Conservation (phyloP, 1,140 invertebrate species). For the Planococcus citri region DNA sequence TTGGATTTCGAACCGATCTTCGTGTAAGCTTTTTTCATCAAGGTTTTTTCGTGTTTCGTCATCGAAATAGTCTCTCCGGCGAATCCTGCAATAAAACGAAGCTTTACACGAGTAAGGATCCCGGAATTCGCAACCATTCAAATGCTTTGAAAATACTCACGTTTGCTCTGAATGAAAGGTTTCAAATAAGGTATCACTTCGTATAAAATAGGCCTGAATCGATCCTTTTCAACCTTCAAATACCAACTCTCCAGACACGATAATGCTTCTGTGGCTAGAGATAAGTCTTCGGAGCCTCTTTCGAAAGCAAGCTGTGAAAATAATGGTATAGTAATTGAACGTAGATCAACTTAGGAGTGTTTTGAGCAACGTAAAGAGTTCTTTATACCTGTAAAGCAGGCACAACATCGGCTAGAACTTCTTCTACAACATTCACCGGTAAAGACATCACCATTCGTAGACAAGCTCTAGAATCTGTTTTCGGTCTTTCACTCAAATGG, state of each 20-base stretch:
- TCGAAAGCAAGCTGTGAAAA: neutral
- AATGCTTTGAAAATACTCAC: neutral
- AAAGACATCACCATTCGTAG: neutral
- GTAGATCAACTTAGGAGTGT: neutral
- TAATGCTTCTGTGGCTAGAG: neutral
- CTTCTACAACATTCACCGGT: neutral
- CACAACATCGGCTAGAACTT: neutral
- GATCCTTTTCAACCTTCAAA: neutral
- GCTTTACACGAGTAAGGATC: neutral
- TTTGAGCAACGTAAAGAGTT: neutral
- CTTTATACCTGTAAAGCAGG: neutral
- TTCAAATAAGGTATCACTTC: neutral
- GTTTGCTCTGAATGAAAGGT: neutral
- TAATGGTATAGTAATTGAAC: neutral
- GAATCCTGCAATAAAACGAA: neutral
- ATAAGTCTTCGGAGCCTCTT: neutral
- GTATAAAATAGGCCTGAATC: neutral
- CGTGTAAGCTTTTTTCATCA: neutral
- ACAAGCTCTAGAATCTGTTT: neutral
- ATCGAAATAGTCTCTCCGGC: neutral
- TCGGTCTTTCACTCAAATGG: neutral
- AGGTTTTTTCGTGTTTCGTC: neutral
- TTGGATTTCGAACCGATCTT: neutral
- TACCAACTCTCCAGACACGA: neutral
- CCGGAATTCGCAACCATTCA: neutral